phyloP scores from a whole-genome alignment of 2,888 invertebrate genomes.

The Amphipyra tragopoginis region DNA sequence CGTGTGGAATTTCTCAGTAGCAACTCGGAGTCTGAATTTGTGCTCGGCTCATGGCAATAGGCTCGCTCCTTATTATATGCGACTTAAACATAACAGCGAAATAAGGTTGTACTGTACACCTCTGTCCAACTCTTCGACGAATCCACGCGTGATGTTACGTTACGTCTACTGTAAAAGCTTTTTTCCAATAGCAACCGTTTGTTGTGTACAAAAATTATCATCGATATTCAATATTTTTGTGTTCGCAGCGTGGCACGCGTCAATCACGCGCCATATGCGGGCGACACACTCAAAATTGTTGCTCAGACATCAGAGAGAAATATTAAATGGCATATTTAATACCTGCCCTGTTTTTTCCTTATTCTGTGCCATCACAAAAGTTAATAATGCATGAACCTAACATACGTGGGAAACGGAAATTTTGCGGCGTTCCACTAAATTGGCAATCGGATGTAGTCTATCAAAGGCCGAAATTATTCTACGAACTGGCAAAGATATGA shows the following conservation, averaged over 20 bases:
- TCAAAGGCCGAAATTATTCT: conserved; percentile 42
- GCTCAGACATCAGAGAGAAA: conserved; percentile 74
- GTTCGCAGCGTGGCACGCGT: conserved; percentile 72
- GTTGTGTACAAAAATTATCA: conserved; percentile 62
- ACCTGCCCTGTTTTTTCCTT: conserved; percentile 59
- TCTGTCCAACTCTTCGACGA: too few relatives aligned
- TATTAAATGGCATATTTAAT: conserved; percentile 74
- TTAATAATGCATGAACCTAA: conserved; percentile 42
- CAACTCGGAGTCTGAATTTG: too few relatives aligned
- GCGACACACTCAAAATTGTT: conserved; percentile 81
- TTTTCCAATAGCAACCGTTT: conserved; percentile 31
- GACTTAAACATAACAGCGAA: too few relatives aligned
- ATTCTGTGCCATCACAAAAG: conserved; percentile 41
- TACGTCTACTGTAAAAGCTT: conserved; percentile 10
- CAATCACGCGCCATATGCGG: conserved; percentile 80
- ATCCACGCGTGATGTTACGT: too few relatives aligned
- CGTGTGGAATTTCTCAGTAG: too few relatives aligned
- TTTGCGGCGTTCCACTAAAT: conserved; percentile 38
- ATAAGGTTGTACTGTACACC: too few relatives aligned
- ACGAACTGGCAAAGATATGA: conserved; percentile 3
- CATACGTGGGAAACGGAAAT: conserved; percentile 27
- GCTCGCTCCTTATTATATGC: too few relatives aligned
- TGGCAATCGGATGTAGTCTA: conserved; percentile 48
- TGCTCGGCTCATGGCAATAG: too few relatives aligned
- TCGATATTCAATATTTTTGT: conserved; percentile 70